Percentiles rank a stretch among this genome's conserved stretches.
phyloP scores from a whole-genome alignment of 35 echinoderm and acorn worm genomes.

The Heliocidaris erythrogramma region DNA sequence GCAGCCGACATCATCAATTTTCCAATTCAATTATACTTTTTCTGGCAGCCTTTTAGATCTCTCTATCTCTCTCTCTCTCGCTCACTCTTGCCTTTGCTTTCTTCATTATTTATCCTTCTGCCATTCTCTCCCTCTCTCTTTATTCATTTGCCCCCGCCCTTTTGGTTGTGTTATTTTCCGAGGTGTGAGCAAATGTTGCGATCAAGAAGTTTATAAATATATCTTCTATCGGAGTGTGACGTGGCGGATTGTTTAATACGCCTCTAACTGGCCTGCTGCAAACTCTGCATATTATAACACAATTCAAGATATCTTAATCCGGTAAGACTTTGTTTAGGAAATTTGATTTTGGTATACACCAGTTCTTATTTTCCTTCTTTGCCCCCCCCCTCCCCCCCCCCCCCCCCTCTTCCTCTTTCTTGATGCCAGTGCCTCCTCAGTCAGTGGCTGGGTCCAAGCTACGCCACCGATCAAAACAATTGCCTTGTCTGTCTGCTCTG shows the following conservation, averaged over 20 bases:
- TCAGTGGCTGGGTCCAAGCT: neutral
- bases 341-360: neutral
- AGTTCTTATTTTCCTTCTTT: neutral
- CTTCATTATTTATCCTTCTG: neutral
- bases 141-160: neutral
- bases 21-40: slow-evolving; percentile 44
- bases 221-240: neutral
- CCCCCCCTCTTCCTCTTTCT: neutral
- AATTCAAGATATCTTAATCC: neutral
- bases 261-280: neutral
- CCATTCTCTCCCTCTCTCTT: neutral
- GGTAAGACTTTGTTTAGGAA: neutral
- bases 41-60: neutral
- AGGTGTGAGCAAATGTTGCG: too few species aligned
- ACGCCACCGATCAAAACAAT: neutral
- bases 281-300: neutral
- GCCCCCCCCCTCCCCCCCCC: neutral
- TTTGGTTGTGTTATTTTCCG: too few species aligned
- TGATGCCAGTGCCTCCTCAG: neutral
- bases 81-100: neutral
- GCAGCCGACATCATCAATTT: slow-evolving; percentile 46
- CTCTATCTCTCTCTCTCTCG: neutral
- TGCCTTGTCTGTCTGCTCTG: neutral
- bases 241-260: neutral
- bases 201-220: too few species aligned